These are phyloP conservation scores for Morphnarchus princeps DNA, from an alignment of 2,113 vertebrate genomes.

Conservation along the genomic window DNA sequence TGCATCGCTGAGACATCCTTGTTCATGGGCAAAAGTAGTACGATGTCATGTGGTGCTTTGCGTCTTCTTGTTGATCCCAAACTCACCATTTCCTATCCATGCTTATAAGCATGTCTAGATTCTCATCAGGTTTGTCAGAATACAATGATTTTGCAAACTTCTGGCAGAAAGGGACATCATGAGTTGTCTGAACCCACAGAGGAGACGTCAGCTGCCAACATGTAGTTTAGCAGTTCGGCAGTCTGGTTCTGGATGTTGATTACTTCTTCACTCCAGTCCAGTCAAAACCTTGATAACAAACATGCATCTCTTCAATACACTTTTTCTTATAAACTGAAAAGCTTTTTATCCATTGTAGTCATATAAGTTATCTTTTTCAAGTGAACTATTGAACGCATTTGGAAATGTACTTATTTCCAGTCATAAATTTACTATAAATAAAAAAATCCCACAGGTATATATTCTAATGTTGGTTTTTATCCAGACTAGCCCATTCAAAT, in stretches of 20 bases:
- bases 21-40: background rate
- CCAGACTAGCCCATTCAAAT: too few relatives aligned
- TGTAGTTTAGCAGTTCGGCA: background rate
- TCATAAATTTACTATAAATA: background rate
- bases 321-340: background rate
- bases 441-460: background rate
- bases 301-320: background rate
- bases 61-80: background rate
- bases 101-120: background rate
- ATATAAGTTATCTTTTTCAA: background rate
- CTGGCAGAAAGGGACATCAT: background rate
- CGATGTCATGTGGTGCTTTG: background rate
- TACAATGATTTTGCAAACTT: background rate
- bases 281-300: background rate
- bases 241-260: background rate
- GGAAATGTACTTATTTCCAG: background rate
- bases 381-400: background rate
- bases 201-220: background rate
- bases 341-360: background rate
- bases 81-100: background rate
- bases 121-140: background rate
- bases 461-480: background rate
- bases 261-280: background rate
- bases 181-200: background rate
- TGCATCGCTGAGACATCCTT: background rate